Percentiles rank a stretch among this genome's conserved stretches.
Evolutionary conservation across 2,113 vertebrate genomes (phyloP).

Genomic region (Etheostoma spectabile): DNA sequence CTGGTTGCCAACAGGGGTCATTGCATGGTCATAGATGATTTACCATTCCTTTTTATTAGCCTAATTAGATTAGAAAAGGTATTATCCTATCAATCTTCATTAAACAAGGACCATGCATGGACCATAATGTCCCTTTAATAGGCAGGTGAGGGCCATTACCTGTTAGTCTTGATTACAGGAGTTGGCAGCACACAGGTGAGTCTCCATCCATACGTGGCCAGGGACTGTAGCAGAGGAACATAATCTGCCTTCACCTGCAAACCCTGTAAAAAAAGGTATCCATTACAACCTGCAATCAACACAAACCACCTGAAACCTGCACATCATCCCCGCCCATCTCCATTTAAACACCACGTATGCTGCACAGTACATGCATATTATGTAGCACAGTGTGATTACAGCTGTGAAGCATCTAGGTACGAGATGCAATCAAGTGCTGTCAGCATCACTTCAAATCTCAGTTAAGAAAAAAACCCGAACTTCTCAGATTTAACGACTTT

Average conservation of each 20-base stretch:
- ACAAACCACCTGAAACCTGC: neutral
- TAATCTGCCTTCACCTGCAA: conserved; percentile 95
- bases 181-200: conserved; percentile 97
- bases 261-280: conserved; percentile 83
- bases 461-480: neutral
- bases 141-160: conserved; percentile 79
- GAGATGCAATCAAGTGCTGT: conserved; percentile 37
- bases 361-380: neutral
- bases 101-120: too few relatives aligned
- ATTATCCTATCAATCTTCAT: too few relatives aligned
- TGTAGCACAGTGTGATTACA: conserved; percentile 13
- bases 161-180: conserved; percentile 93
- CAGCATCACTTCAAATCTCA: conserved; percentile 21
- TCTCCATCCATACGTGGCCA: conserved; percentile 94
- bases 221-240: conserved; percentile 93
- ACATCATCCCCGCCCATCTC: neutral
- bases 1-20: conserved; percentile 52
- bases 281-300: conserved; percentile 17
- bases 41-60: neutral
- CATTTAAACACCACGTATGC: neutral
- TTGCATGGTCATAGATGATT: conserved; percentile 16
- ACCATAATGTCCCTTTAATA: neutral
- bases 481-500: conserved; percentile 12
- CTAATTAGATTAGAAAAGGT: too few relatives aligned
- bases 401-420: conserved; percentile 5